Conservation (phyloP, 1,140 invertebrate genomes). For the Cylas formicarius region DNA sequence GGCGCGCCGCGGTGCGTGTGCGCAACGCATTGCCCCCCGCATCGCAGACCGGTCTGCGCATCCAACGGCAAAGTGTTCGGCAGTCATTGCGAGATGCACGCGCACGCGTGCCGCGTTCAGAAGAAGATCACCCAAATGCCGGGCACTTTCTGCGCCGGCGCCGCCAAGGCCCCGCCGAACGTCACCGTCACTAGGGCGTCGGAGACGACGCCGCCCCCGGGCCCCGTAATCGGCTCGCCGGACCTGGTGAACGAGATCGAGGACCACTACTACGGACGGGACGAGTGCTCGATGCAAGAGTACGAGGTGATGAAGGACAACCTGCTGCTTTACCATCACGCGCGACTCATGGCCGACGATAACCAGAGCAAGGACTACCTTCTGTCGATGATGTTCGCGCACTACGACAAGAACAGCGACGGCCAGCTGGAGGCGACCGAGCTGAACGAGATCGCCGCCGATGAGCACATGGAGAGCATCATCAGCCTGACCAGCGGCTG, state of each 20-base stretch:
- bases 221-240: conserved; percentile 9
- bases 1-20: conserved; percentile 56
- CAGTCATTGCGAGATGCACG: conserved; percentile 70
- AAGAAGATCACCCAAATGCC: conserved; percentile 52
- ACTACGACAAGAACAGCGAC: conserved; percentile 69
- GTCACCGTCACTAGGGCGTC: background rate
- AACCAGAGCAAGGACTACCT: conserved; percentile 64
- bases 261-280: conserved; percentile 24
- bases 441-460: conserved; percentile 57
- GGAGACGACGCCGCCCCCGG: conserved; percentile 5
- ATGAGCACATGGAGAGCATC: conserved; percentile 47
- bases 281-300: conserved; percentile 56
- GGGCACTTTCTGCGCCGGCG: conserved; percentile 45
- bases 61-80: conserved; percentile 65
- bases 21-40: conserved; percentile 49
- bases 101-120: conserved; percentile 57
- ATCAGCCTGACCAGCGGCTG: conserved; percentile 55
- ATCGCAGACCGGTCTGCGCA: conserved; percentile 63
- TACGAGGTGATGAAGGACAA: conserved; percentile 71
- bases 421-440: conserved; percentile 61
- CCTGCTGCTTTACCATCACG: conserved; percentile 65
- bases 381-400: conserved; percentile 71
- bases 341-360: conserved; percentile 55
- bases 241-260: conserved; percentile 36
- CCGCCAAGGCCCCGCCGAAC: conserved; percentile 33